Percentiles rank a stretch among this genome's conserved stretches.
Conservation (phyloP, 2,797 vertebrate species). For the Pangasius krempfi region DNA sequence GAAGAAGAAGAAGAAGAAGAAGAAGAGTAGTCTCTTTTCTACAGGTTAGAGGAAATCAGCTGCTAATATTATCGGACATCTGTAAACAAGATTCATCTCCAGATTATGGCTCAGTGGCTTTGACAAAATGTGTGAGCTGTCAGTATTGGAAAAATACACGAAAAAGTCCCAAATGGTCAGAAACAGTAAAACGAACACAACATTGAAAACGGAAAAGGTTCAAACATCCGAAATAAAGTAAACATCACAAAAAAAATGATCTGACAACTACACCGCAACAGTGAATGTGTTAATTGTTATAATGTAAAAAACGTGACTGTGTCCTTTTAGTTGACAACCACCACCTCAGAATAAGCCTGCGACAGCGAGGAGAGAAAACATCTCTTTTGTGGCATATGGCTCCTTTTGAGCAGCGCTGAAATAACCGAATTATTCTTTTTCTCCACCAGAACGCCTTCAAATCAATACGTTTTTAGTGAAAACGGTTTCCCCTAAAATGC, state of each 20-base stretch:
- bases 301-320: slow-evolving; percentile 67
- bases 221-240: slow-evolving; percentile 68
- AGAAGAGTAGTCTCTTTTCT: slow-evolving; percentile 63
- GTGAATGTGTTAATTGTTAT: slow-evolving; percentile 74
- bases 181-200: slow-evolving; percentile 63
- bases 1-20: not conserved
- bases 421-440: slow-evolving; percentile 61
- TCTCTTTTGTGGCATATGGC: slow-evolving; percentile 67
- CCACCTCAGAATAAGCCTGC: slow-evolving; percentile 65
- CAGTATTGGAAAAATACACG: slow-evolving; percentile 60
- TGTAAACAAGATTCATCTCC: slow-evolving; percentile 42
- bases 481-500: slow-evolving; percentile 78
- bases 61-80: slow-evolving; percentile 63
- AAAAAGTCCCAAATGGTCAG: slow-evolving; percentile 52
- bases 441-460: slow-evolving; percentile 60
- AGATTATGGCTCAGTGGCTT: slow-evolving; percentile 61
- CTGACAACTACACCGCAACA: slow-evolving; percentile 72
- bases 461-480: slow-evolving; percentile 76
- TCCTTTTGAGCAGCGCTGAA: slow-evolving; percentile 65
- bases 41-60: slow-evolving; percentile 67
- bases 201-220: slow-evolving; percentile 66
- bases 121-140: slow-evolving; percentile 61
- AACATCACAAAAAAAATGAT: slow-evolving; percentile 67
- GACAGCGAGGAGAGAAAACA: slow-evolving; percentile 66
- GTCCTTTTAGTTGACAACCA: slow-evolving; percentile 70